phyloP scores from a whole-genome alignment of 2,888 invertebrate genomes.

The Ormyrus rosae region DNA sequence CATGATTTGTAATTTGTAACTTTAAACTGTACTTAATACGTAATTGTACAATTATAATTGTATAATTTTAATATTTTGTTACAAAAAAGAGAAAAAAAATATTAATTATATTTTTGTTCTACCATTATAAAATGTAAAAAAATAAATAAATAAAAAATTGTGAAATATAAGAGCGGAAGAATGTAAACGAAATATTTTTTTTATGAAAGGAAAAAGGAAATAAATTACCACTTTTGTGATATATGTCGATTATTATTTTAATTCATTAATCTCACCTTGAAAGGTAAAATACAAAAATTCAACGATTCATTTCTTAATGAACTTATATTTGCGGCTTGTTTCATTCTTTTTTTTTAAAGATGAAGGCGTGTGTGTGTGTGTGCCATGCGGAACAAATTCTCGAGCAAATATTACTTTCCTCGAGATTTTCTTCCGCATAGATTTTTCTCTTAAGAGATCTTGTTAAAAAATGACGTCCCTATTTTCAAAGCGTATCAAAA shows the following conservation, averaged over 20 bases:
- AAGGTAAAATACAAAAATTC: conserved; percentile 54
- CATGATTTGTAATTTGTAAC: no score
- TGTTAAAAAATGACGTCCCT: conserved; percentile 32
- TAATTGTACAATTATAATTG: no score
- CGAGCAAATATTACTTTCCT: neutral
- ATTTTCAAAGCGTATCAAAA: conserved; percentile 28
- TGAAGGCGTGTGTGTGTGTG: conserved; percentile 1
- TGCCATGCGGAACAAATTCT: conserved; percentile 5
- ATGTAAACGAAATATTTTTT: conserved; percentile 51
- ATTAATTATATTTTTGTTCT: no score
- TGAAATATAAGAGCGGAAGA: conserved; percentile 20
- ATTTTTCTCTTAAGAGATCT: neutral
- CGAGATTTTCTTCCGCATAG: neutral
- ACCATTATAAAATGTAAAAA: conserved; percentile 25
- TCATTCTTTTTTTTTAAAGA: conserved; percentile 33
- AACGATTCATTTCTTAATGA: conserved; percentile 36
- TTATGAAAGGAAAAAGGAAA: conserved; percentile 43
- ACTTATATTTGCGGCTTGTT: neutral
- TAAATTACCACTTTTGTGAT: conserved; percentile 51
- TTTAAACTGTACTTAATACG: conserved; percentile 38
- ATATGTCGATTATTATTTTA: conserved; percentile 46
- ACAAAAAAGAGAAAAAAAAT: no score
- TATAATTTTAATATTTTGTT: no score
- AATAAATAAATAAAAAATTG: conserved; percentile 10
- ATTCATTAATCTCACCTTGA: conserved; percentile 50